Percentiles rank a stretch among this genome's conserved stretches.
Evolutionary conservation across 1,140 invertebrate genomes (phyloP).

Genomic region (Megalonaias nervosa): DNA sequence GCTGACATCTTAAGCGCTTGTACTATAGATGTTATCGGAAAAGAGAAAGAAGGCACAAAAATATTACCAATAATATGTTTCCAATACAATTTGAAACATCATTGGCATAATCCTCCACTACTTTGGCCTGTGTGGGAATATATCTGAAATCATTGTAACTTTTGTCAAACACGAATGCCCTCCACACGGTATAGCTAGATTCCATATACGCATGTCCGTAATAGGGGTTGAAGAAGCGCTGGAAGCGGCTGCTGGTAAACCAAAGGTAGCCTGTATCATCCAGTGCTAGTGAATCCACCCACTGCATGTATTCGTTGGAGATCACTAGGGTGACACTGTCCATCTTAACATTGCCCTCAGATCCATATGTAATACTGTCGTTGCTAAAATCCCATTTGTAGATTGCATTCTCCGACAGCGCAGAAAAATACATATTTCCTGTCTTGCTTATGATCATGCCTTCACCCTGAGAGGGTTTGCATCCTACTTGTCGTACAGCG

Average conservation of each 20-base stretch:
- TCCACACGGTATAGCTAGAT: no score
- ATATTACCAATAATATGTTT: no score
- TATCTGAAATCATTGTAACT: no score
- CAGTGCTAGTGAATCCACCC: constrained; percentile 42
- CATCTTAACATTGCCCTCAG: constrained; percentile 32
- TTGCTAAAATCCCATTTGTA: constrained; percentile 32
- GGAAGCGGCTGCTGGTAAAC: constrained; percentile 43
- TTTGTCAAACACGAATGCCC: no score
- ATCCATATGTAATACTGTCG: constrained; percentile 32
- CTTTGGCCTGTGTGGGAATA: no score
- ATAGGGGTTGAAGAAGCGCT: constrained; percentile 19
- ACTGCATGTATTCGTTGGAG: constrained; percentile 36
- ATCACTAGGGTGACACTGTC: constrained; percentile 22
- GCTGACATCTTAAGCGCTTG: no score
- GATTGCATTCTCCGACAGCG: constrained; percentile 37
- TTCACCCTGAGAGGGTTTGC: constrained; percentile 30
- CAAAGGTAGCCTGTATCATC: constrained; percentile 44
- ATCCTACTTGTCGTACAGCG: constrained; percentile 37
- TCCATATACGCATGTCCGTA: no score
- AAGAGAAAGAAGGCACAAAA: no score
- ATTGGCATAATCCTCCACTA: no score
- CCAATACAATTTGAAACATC: no score
- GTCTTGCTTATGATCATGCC: constrained; percentile 39
- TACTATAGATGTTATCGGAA: no score
- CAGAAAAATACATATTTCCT: constrained; percentile 37